These are phyloP conservation scores for Percopsis transmontana DNA, from an alignment of 2,113 vertebrate genomes.

Conservation along the genomic window DNA sequence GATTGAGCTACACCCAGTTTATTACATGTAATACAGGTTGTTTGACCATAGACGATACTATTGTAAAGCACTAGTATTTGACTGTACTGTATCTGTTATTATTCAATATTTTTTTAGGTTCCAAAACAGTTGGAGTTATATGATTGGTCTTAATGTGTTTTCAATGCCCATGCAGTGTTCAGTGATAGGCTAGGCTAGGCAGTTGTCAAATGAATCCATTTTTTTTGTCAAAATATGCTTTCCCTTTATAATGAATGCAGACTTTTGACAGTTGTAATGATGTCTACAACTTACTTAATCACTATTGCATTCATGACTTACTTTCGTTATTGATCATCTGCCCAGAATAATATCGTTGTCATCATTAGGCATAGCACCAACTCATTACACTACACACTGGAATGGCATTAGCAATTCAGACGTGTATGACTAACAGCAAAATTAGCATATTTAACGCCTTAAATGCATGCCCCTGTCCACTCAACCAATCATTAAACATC, in stretches of 20 bases:
- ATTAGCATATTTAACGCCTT: slow-evolving; percentile 42
- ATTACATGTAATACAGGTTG: neutral
- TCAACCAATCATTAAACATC: slow-evolving; percentile 49
- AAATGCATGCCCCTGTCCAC: slow-evolving; percentile 30
- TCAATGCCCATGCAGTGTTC: no score
- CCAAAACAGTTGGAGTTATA: no score
- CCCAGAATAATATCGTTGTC: slow-evolving; percentile 21
- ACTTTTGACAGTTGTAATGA: no score
- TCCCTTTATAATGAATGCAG: no score
- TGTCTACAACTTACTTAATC: slow-evolving; percentile 20
- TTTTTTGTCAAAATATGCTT: no score
- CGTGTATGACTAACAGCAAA: slow-evolving; percentile 40
- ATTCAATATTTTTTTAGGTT: no score
- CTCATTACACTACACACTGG: slow-evolving; percentile 34
- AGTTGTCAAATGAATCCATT: no score
- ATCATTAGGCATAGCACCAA: slow-evolving; percentile 46
- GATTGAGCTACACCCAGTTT: neutral
- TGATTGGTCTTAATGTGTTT: no score
- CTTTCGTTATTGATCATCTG: slow-evolving; percentile 39
- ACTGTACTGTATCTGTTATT: no score
- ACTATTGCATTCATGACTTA: slow-evolving; percentile 1
- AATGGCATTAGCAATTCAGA: slow-evolving; percentile 34
- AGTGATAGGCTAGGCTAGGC: no score
- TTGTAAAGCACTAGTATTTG: no score
- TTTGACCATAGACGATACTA: neutral